Conservation (phyloP, 2,797 vertebrate species). For the Falco concolor region DNA sequence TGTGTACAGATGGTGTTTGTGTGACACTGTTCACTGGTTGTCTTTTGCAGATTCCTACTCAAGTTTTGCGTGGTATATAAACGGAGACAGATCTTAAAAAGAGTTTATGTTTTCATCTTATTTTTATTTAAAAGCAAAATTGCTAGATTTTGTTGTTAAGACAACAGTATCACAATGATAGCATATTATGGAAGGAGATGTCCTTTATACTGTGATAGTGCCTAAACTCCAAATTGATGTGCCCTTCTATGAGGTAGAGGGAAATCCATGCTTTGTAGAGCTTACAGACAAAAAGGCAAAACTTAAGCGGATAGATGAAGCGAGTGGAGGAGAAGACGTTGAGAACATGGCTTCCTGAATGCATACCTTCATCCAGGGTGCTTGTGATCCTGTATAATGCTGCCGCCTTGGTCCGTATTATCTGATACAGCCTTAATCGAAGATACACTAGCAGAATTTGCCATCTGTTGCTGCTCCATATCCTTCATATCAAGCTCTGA, state of each 20-base stretch:
- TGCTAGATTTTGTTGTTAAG: neutral
- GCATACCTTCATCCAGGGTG: neutral
- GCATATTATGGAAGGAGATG: fast-evolving
- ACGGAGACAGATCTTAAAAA: neutral
- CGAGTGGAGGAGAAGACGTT: neutral
- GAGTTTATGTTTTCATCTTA: neutral
- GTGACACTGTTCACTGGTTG: neutral
- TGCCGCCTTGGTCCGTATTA: neutral
- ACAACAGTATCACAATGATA: neutral
- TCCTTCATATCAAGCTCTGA: neutral
- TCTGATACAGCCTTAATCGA: neutral
- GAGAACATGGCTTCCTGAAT: fast-evolving
- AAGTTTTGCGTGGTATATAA: neutral
- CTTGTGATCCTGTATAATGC: neutral
- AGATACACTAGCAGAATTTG: fast-evolving
- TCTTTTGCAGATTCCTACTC: neutral
- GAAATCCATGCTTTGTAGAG: fast-evolving
- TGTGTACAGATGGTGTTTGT: neutral
- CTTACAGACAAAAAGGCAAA: neutral
- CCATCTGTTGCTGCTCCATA: neutral
- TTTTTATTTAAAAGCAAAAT: neutral
- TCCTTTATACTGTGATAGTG: fast-evolving
- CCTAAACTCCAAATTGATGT: fast-evolving
- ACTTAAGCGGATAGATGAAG: neutral
- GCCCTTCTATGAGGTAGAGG: neutral